A percentile compares a stretch with the other conserved stretches of the same genome.
Evolutionary conservation across 2,113 vertebrate genomes (phyloP).

Genomic region (Ptilorrhoa leucosticta): DNA sequence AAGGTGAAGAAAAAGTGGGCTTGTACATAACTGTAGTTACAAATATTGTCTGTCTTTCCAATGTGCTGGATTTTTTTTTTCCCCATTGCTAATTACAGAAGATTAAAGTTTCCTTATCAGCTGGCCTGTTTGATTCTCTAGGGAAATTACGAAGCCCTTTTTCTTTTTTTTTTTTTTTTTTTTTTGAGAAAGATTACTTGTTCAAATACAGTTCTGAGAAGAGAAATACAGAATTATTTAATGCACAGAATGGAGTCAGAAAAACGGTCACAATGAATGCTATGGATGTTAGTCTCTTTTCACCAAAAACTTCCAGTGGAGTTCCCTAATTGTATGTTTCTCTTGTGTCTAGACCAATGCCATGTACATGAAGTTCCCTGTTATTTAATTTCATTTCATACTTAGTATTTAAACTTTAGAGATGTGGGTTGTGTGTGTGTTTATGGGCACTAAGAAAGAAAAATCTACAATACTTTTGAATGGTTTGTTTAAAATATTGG

Average conservation of each 20-base stretch:
- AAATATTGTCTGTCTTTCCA: not conserved
- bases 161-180: not conserved
- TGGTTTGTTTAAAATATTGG: not conserved
- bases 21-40: not conserved
- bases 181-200: not conserved
- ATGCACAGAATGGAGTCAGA: not conserved
- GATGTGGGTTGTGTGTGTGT: not conserved
- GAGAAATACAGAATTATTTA: not conserved
- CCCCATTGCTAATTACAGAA: not conserved
- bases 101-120: not conserved
- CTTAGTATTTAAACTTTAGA: not conserved
- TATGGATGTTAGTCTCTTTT: not conserved
- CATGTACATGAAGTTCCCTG: not conserved
- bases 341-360: not conserved
- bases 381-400: conserved; percentile 8
- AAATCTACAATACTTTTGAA: not conserved
- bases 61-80: not conserved
- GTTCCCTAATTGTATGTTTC: not conserved
- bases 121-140: not conserved
- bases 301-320: not conserved
- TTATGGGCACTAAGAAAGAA: conserved; percentile 6
- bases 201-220: not conserved
- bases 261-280: not conserved
- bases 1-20: not conserved
- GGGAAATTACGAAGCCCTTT: not conserved